Evolutionary conservation across 35 echinoderm and acorn worm genomes (phyloP), one percentile per base, ranked within the genome.

Genomic region (Anneissia japonica): DNA sequence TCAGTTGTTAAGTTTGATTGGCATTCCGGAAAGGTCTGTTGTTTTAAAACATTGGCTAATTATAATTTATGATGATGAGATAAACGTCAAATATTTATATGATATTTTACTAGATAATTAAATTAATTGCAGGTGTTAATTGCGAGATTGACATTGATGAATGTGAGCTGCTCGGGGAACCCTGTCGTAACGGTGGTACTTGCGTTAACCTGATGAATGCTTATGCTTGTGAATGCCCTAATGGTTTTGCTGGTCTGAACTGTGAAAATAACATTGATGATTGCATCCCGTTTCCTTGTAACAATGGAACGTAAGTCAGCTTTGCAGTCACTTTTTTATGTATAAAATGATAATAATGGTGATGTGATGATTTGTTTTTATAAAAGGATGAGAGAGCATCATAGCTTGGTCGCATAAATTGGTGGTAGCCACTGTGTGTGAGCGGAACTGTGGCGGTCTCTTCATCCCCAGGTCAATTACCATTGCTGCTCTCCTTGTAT

Each of bases 101-200:
- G n/a, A n/a, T n/a, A n/a, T n/a, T n/a, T n/a, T n/a, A n/a, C n/a
- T n/a, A n/a, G n/a, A n/a, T n/a, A n/a, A n/a, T n/a, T n/a, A n/a
- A n/a, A 28, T 31, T 38, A 32, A 31, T 89, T 74, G 30, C 19
- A 84, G 91, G 91, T 81, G 28, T 4, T 0, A 31, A 85, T n/a
- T 93, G 91, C 77, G 91, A 89, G 40, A n/a, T 56, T 13, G 87
- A 93, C 23, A 76, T 93, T 21, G 39, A 89, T 37, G 91, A 93
- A 38, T 93, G 91, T 73, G 45, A 55, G 21, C 21, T 64, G 19
- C 30, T 81, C 35, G 29, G 77, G 6, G 19, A 89, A n/a, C 91
- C 91, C 0, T 93, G 91, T 41, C 83, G 35, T 0, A 88, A 89
- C 34, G 73, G 46, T 29, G 91, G 34, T 21, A 39, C 77, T 26